Base-by-base conservation (phyloP, 2,888 invertebrate genomes). In the Pollenia griseotomentosa region DNA sequence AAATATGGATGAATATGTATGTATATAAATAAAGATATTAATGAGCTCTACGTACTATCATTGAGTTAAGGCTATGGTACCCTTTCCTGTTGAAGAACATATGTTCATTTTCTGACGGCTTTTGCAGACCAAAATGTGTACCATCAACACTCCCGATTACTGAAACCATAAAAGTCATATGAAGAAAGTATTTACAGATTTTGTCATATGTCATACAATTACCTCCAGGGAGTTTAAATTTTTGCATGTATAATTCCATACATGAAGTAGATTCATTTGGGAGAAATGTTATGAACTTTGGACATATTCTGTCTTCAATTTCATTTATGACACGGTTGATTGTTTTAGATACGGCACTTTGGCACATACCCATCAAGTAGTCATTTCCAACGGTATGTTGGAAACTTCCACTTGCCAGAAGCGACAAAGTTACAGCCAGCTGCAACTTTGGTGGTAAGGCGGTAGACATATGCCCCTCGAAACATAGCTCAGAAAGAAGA, bases 281-380 rank as follows among this genome's bases (percentile, higher is more conserved):
- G 33, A 59, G 44, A 79, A 79, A 70, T 51, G 59, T 48, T 33
- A 79, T 70, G 12, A 78, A 78, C 19, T 42, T 68, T 16, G 46
- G 33, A 57, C 46, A 78, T 14, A 78, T 14, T 33, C 57, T 68
- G n/a, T 14, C 12, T 57, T 78, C 57, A 11, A 68, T 51, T 68
- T 79, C 68, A 57, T 57, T 68, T 14, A 78, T 7, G 48, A 68
- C 23, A 8, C n/a, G n/a, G 42, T 66, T 66, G 9, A 68, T n/a
- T 16, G 57, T 71, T 23, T 23, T 23, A 23, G 23, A 23, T 23
- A 23, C 23, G 23, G 23, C 23, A 23, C 23, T 23, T 23, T 23
- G 23, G 23, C 23, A 23, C 23, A 23, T 23, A 23, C 23, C 23
- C 23, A 23, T 23, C 23, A 23, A 23, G 2, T 23, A 23, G 23